Evolutionary conservation across 2,113 vertebrate species (phyloP).

Genomic region (Scatophagus argus): DNA sequence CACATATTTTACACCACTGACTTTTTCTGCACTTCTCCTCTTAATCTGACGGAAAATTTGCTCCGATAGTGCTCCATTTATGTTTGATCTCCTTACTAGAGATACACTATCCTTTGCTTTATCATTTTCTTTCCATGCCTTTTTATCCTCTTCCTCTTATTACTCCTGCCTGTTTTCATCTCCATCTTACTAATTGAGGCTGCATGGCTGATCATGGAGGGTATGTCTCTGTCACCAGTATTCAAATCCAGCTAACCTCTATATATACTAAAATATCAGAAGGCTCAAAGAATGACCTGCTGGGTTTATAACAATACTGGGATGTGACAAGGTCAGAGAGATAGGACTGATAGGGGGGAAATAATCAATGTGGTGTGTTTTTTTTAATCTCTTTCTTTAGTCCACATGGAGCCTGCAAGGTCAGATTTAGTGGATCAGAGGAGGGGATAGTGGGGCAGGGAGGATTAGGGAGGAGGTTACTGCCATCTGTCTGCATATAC

Average conservation of each 20-base stretch:
- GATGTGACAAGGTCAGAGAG: slow-evolving; percentile 31
- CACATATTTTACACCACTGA: slow-evolving; percentile 13
- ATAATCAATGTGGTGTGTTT: slow-evolving; percentile 18
- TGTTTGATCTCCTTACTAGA: slow-evolving; percentile 19
- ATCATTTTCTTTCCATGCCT: background rate
- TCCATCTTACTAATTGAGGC: slow-evolving; percentile 7
- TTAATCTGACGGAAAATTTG: background rate
- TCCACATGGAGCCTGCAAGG: slow-evolving; percentile 16
- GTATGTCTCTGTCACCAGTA: slow-evolving; percentile 16
- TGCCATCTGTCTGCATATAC: slow-evolving; percentile 62
- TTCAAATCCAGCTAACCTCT: slow-evolving; percentile 11
- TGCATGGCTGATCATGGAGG: background rate
- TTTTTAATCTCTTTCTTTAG: background rate
- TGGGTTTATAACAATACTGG: slow-evolving; percentile 7
- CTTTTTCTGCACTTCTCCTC: background rate
- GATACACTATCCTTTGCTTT: slow-evolving; percentile 19
- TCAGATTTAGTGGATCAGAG: slow-evolving; percentile 42
- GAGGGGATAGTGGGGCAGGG: slow-evolving; percentile 5
- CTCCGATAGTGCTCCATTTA: background rate
- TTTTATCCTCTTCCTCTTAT: slow-evolving; percentile 28
- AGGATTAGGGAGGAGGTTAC: slow-evolving; percentile 48
- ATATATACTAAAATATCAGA: background rate
- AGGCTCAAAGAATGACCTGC: slow-evolving; percentile 1
- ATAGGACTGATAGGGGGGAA: slow-evolving; percentile 16
- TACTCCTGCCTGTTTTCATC: slow-evolving; percentile 29